These are phyloP conservation scores for Olivierus martensii DNA, from an alignment of 1,140 invertebrate genomes.

Conservation along the genomic window DNA sequence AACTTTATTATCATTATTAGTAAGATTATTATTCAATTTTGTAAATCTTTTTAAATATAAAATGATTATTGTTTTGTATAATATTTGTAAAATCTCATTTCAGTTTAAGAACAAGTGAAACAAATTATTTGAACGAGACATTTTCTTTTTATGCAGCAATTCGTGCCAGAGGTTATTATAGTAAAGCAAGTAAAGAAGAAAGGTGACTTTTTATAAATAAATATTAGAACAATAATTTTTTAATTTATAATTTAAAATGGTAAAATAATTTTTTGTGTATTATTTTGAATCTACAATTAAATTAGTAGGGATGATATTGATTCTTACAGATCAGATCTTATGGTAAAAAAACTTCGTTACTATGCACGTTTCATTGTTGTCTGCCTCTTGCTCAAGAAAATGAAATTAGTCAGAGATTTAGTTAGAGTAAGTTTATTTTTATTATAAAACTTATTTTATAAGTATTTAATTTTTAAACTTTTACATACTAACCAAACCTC, in stretches of 20 bases:
- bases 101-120: slow-evolving; percentile 86
- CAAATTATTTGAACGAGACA: slow-evolving; percentile 88
- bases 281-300: not conserved
- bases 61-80: not conserved
- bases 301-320: not conserved
- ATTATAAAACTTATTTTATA: too few species aligned
- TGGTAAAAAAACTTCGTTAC: slow-evolving; percentile 95
- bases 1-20: slow-evolving; percentile 99
- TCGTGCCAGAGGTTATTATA: slow-evolving; percentile 83
- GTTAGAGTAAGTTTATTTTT: slow-evolving; percentile 44
- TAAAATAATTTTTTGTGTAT: not conserved
- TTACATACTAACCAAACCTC: too few species aligned
- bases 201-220: slow-evolving; percentile 46
- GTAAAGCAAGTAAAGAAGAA: slow-evolving; percentile 82
- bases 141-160: slow-evolving; percentile 95
- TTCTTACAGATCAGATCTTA: slow-evolving; percentile 60
- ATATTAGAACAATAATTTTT: too few species aligned
- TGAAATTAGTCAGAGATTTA: slow-evolving; percentile 83
- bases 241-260: too few species aligned
- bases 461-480: too few species aligned
- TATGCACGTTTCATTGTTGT: slow-evolving; percentile 95
- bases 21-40: slow-evolving; percentile 37
- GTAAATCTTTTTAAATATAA: not conserved
- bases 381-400: slow-evolving; percentile 82
- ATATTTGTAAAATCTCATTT: slow-evolving; percentile 24